Evolutionary conservation across 2,797 vertebrate species (phyloP).

Genomic region (Lacerta bilineata): DNA sequence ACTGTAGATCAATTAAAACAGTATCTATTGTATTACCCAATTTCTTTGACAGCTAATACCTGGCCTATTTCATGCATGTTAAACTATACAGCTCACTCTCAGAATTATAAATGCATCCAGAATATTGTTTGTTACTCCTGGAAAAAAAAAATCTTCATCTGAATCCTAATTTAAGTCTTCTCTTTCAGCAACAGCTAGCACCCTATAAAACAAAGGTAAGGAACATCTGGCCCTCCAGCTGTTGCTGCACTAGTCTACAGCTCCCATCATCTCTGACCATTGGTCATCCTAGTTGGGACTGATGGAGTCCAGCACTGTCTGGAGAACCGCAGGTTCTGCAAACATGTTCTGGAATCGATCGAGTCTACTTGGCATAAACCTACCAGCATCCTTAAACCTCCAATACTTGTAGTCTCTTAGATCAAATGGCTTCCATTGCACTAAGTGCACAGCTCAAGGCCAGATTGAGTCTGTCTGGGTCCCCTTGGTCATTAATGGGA

Average conservation of each 20-base stretch:
- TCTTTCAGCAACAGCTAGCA: not conserved
- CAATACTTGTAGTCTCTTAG: not conserved
- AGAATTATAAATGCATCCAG: conserved; percentile 15
- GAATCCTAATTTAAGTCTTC: conserved; percentile 2
- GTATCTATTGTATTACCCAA: not conserved
- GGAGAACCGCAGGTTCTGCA: not conserved
- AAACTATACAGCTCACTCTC: not conserved
- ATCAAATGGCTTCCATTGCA: not conserved
- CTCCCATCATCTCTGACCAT: not conserved
- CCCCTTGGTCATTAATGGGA: not conserved
- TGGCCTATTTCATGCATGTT: not conserved
- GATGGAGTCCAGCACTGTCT: not conserved
- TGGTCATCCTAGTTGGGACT: no score
- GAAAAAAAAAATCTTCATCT: not conserved
- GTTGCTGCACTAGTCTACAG: not conserved
- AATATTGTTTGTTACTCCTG: not conserved
- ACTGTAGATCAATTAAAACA: not conserved
- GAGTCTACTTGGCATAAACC: not conserved
- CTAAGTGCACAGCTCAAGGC: not conserved
- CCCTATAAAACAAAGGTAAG: not conserved
- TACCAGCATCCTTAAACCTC: not conserved
- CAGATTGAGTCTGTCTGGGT: not conserved
- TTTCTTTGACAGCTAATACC: conserved; percentile 1
- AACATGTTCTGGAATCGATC: not conserved
- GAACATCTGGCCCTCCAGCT: not conserved